Evolutionary conservation across 2,113 vertebrate species (phyloP), one percentile per base, ranked within the genome.

Genomic region (Alligator sinensis): DNA sequence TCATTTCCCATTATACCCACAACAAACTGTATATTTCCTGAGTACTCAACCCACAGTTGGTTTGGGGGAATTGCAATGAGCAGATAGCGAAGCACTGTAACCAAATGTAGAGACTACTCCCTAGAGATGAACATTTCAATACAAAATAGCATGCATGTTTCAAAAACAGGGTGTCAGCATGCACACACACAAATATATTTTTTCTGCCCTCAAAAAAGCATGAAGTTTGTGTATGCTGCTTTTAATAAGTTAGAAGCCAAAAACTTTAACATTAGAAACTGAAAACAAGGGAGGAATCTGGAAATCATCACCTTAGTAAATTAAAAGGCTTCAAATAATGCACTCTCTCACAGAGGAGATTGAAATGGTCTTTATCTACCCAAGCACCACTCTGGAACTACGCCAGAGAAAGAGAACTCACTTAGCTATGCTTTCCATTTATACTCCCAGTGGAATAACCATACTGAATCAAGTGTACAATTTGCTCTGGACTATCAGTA

Each of bases 141-240:
- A 82, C 77, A 84, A 89, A 19, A 81, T 4, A 93, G 60, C 77
- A 77, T 83, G 38, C 25, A 17, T 63, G 74, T 85, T 19, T 14
- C 54, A 68, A 70, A 63, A 76, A 66, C 2, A 59, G 47, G 59
- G 85, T 28, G 60, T 3, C 57, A 47, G 30, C 60, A 9, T 4
- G 18, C 6, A 0, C 66, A 47, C 47, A 0, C 11, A 13, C n/a
- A 77, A 25, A 0, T 2, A 27, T 21, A 80, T 4, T 6, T 19
- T 47, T 59, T 84, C 66, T 54, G 59, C 28, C 79, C 3, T 61
- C 18, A 66, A 89, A 47, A 70, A 25, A 63, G 61, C 22, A 47
- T 9, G 47, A 80, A 61, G n/a, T 70, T 4, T 4, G n/a, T 2
- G 9, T 14, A 54, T 14, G 21, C 19, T 0, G 0, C 62, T 14